Evolutionary conservation across 2,113 vertebrate species (phyloP).

Genomic region (Fregetta grallaria): DNA sequence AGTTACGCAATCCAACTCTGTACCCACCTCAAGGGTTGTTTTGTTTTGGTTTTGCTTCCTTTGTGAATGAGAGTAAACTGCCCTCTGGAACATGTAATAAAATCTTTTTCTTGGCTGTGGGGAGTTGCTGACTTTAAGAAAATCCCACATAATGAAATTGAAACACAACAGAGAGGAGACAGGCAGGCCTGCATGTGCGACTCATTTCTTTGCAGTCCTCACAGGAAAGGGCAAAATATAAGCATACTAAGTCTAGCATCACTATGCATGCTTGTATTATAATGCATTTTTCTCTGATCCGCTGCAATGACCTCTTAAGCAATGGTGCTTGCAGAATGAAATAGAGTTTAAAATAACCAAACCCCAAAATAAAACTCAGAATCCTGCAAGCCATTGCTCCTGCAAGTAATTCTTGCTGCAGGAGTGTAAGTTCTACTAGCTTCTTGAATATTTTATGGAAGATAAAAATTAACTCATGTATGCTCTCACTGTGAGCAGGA

Average conservation of each 20-base stretch:
- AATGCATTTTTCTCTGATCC: neutral
- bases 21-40: conserved; percentile 7
- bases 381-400: neutral
- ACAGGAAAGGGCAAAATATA: neutral
- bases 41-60: neutral
- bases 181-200: neutral
- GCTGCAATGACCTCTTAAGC: neutral
- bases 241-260: neutral
- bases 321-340: neutral
- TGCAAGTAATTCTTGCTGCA: neutral
- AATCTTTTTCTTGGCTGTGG: neutral
- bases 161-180: neutral
- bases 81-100: conserved; percentile 13
- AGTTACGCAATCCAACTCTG: neutral
- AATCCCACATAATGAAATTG: conserved; percentile 29
- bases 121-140: conserved; percentile 38
- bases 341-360: neutral
- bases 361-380: neutral
- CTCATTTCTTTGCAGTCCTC: neutral
- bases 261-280: neutral
- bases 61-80: conserved; percentile 22
- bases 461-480: neutral
- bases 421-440: neutral
- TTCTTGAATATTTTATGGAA: neutral
- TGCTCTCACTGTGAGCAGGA: neutral